Evolutionary conservation across 2,888 invertebrate species (phyloP).

Genomic region (Oithona nana): DNA sequence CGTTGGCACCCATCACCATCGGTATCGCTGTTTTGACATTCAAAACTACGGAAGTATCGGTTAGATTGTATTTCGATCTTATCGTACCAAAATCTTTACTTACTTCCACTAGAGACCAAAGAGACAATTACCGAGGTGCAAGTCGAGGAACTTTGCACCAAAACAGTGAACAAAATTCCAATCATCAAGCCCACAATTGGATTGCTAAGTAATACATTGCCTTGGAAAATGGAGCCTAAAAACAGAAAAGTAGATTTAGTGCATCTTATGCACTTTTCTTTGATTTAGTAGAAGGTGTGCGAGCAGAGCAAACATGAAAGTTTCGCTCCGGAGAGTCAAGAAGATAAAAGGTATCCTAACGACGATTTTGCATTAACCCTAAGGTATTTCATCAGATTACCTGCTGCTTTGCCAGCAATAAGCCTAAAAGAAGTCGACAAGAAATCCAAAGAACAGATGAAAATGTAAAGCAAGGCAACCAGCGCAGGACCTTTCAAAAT

Average conservation of each 20-base stretch:
- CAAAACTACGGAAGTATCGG: conserved; percentile 24
- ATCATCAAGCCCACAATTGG: conserved; percentile 36
- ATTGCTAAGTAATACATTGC: conserved; percentile 29
- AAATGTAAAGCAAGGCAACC: conserved; percentile 27
- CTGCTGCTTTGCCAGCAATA: conserved; percentile 25
- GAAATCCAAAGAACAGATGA: conserved; percentile 30
- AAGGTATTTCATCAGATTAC: conserved; percentile 17
- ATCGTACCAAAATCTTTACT: conserved; percentile 11
- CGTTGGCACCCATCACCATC: conserved; percentile 37
- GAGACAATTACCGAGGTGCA: conserved; percentile 32
- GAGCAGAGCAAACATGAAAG: background rate
- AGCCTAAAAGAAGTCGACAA: conserved; percentile 28
- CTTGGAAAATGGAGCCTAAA: conserved; percentile 13
- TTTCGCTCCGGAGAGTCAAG: too few relatives aligned
- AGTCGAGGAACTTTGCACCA: conserved; percentile 35
- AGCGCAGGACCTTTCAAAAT: conserved; percentile 17
- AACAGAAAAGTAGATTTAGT: background rate
- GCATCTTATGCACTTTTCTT: background rate
- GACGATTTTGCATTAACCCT: background rate
- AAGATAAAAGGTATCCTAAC: too few relatives aligned
- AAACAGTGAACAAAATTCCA: conserved; percentile 35
- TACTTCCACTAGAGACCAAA: conserved; percentile 27
- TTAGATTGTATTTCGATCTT: background rate
- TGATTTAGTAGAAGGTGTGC: background rate
- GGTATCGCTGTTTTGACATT: conserved; percentile 31